phyloP scores from a whole-genome alignment of 2,797 vertebrate genomes.

The Gymnocypris eckloni region DNA sequence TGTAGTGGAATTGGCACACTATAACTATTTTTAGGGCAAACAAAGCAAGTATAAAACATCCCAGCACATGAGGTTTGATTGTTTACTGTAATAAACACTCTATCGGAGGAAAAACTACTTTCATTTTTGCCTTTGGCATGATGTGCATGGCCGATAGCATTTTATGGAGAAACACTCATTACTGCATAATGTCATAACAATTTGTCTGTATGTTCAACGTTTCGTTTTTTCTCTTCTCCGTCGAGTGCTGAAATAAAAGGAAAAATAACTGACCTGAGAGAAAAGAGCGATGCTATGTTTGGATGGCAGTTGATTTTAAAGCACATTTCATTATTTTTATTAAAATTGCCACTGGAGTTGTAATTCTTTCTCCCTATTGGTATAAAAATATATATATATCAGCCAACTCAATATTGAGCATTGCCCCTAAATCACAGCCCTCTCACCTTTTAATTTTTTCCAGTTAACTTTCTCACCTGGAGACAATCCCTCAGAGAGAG shows the following conservation, averaged over 20 bases:
- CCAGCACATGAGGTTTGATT: constrained; percentile 10
- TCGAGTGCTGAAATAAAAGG: not conserved
- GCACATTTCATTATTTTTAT: constrained; percentile 52
- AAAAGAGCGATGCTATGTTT: constrained; percentile 43
- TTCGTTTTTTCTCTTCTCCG: not conserved
- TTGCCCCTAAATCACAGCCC: constrained; percentile 28
- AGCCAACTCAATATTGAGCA: constrained; percentile 39
- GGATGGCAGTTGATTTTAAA: constrained; percentile 11
- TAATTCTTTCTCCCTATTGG: not conserved
- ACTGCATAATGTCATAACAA: constrained; percentile 26
- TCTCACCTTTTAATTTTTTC: constrained; percentile 45
- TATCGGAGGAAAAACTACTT: constrained; percentile 19
- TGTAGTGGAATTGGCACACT: not conserved
- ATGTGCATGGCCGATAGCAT: constrained; percentile 30
- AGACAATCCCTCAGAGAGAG: constrained; percentile 61
- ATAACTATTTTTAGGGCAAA: constrained; percentile 14
- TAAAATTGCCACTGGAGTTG: constrained; percentile 36
- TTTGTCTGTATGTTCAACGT: not conserved
- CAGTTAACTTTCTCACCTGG: constrained; percentile 44
- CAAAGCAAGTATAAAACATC: constrained; percentile 38
- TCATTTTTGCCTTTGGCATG: constrained; percentile 34
- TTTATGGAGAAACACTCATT: constrained; percentile 27
- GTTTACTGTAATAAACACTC: constrained; percentile 53
- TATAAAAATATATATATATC: not conserved
- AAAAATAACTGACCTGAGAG: constrained; percentile 17